Base-by-base conservation (phyloP, 2,888 invertebrate species). In the Stenoptilia bipunctidactyla region DNA sequence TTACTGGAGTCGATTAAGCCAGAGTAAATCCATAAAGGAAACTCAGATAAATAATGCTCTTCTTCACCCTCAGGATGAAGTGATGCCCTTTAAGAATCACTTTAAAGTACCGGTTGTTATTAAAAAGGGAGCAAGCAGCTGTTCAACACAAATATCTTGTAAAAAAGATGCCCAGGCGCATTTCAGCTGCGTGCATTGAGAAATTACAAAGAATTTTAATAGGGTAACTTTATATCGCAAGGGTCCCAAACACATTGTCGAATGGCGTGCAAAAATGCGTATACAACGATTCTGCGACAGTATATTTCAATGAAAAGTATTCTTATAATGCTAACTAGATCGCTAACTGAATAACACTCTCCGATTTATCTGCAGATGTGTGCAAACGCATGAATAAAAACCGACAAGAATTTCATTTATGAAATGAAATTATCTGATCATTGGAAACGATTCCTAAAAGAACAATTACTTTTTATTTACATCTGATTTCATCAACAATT, bases 101-200 rank as follows among this genome's bases (percentile, higher is more conserved):
- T 53, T n/a, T 47, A 39, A 50, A 45, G 43, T 45, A 47, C 38
- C 46, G 49, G 49, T 50, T 54, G 49, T 49, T 55, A 51, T 56
- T 51, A 59, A 51, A 53, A 50, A 42, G 43, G 46, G 49, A 58
- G 68, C 75, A 74, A 59, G 68, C 75, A 75, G 74, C 72, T 75
- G 75, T 62, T 58, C 61, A n/a, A n/a, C n/a, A 49, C 12, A 30
- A n/a, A 30, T 8, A 30, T 30, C 6, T n/a, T n/a, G 30, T 8
- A n/a, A 12, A 30, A 30, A 25, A 12, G n/a, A 12, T 10, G 4
- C 30, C 4, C 30, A n/a, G 9, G n/a, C 30, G n/a, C 25, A 25
- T 25, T 6, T 30, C 30, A 30, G 30, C 30, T 30, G 30, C 30
- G 4, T 30, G 12, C 10, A 25, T 9, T n/a, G n/a, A n/a, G n/a